Evolutionary conservation across 23 tunicate species (phyloP), one percentile per base, ranked within the genome.

Genomic region (Ascidia mentula): DNA sequence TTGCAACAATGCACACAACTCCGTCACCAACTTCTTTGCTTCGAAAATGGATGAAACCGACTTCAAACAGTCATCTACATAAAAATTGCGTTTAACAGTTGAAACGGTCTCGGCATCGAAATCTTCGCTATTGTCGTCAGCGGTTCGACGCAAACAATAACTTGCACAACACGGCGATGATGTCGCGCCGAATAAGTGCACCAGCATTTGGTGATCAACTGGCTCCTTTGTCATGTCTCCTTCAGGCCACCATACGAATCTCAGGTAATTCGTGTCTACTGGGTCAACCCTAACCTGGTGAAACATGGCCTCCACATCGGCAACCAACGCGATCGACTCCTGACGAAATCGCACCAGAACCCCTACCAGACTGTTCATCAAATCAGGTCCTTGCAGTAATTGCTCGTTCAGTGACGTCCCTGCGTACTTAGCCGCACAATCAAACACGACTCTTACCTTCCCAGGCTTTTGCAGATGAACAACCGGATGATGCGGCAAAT

Each of bases 121-220:
- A 40, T 78, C 78, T 3, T n/a, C 17, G 77, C 80, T 72, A 69
- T 37, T 45, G 20, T 85, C 83, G 22, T 46, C 45, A 2, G 77
- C 83, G 2, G 83, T 32, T 35, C 69, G 74, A 8, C 46, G 69
- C 22, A 85, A 46, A 5, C 61, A 34, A 28, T 70, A 85, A 17
- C 60, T 28, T 4, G 90, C 85, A 46, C 85, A 80, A 3, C 40
- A 24, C 0, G 90, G 90, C 12, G 90, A 86, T 15, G 85, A 72
- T 17, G 82, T 82, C 34, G 90, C 85, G 13, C 75, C 75, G 30
- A 86, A 86, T 24, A 86, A 12, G 39, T 73, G 85, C 6, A 85
- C 89, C 4, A 31, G 35, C 72, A 85, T 72, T 20, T 60, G 69
- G 84, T 79, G 72, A 30, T 32, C 46, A 22, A 28, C 77, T 18